Conservation (phyloP, 2,797 vertebrate genomes). For the Hoplostethus mediterraneus region DNA sequence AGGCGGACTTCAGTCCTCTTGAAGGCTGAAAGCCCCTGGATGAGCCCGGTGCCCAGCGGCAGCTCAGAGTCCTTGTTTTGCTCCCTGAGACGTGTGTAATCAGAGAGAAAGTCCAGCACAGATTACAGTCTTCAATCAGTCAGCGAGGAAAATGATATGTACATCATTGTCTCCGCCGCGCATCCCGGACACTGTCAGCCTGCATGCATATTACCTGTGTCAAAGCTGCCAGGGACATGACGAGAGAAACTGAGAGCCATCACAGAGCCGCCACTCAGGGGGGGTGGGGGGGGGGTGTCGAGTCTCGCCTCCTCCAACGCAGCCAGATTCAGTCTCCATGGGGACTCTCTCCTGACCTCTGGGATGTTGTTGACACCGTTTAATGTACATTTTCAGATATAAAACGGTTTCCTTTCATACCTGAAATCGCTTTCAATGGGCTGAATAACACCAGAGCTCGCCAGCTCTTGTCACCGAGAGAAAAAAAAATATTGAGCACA, state of each 20-base stretch:
- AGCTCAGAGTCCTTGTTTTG: conserved; percentile 86
- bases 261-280: conserved; percentile 82
- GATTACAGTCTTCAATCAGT: conserved; percentile 91
- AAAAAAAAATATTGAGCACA: conserved; percentile 69
- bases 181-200: conserved; percentile 80
- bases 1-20: conserved; percentile 84
- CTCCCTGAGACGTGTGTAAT: conserved; percentile 86
- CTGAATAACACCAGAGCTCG: conserved; percentile 58
- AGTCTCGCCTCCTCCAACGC: conserved; percentile 59
- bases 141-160: conserved; percentile 89
- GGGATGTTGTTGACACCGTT: conserved; percentile 81
- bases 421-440: conserved; percentile 75
- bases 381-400: conserved; percentile 84
- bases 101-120: conserved; percentile 88
- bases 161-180: conserved; percentile 85
- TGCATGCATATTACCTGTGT: conserved; percentile 88
- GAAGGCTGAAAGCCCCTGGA: conserved; percentile 85
- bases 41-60: conserved; percentile 83
- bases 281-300: conserved; percentile 44
- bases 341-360: conserved; percentile 81
- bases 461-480: conserved; percentile 72
- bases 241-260: conserved; percentile 83
- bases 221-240: conserved; percentile 86
- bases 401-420: conserved; percentile 75
- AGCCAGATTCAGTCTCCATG: conserved; percentile 75